phyloP scores from a whole-genome alignment of 1,140 invertebrate species.

The Drosophila melanica region DNA sequence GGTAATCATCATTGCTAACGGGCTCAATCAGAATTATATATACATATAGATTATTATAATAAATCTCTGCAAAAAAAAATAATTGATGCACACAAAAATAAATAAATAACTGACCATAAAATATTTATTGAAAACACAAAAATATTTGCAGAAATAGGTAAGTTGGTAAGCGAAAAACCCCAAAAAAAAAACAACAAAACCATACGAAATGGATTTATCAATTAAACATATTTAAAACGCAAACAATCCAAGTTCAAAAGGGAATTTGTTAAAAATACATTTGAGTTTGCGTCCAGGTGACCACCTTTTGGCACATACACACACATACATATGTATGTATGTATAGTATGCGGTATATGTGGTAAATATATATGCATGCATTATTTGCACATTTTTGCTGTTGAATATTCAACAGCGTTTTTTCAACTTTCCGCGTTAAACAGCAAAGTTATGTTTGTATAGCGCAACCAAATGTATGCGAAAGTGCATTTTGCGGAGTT shows the following conservation, averaged over 20 bases:
- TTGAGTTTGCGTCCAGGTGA: slow-evolving; percentile 3
- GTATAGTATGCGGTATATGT: background rate
- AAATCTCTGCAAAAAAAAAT: slow-evolving; percentile 4
- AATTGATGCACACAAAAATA: slow-evolving; percentile 24
- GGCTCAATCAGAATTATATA: too few relatives aligned
- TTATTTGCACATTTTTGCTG: slow-evolving; percentile 24
- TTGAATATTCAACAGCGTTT: slow-evolving; percentile 41
- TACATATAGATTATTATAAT: too few relatives aligned
- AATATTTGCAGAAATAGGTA: slow-evolving; percentile 10
- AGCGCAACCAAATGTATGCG: slow-evolving; percentile 1
- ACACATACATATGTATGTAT: background rate
- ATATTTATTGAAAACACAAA: slow-evolving; percentile 59
- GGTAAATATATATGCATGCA: slow-evolving; percentile 13
- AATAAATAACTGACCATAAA: slow-evolving; percentile 62
- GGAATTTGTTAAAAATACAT: slow-evolving; percentile 46
- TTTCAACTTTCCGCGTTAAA: slow-evolving; percentile 8
- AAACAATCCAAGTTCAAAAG: slow-evolving; percentile 38
- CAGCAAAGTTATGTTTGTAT: slow-evolving; percentile 22
- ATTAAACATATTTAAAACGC: slow-evolving; percentile 46
- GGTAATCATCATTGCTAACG: too few relatives aligned
- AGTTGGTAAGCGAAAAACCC: background rate
- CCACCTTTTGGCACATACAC: background rate
- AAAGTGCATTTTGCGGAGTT: background rate
- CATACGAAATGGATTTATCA: slow-evolving; percentile 19
- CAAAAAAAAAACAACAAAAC: slow-evolving; percentile 2